Percentiles rank a stretch among this genome's conserved stretches.
phyloP scores from a whole-genome alignment of 2,113 vertebrate genomes.

The Recurvirostra avosetta region DNA sequence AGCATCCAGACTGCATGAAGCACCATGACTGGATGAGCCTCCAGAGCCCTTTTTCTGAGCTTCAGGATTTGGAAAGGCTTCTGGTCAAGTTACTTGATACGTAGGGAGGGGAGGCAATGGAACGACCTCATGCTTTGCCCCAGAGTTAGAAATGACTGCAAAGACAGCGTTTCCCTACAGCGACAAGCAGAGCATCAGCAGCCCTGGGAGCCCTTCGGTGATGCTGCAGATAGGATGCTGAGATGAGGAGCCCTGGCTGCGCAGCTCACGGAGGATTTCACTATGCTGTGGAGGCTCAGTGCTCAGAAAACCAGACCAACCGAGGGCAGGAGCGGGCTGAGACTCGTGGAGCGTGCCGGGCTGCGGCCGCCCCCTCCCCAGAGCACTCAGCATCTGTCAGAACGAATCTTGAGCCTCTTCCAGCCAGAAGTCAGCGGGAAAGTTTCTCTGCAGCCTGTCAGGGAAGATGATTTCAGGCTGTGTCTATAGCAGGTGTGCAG shows the following conservation, averaged over 20 bases:
- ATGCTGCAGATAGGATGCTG: background rate
- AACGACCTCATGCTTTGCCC: background rate
- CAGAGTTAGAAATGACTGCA: background rate
- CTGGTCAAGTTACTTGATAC: background rate
- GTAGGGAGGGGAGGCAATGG: background rate
- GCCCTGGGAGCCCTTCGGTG: background rate
- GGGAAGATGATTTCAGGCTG: background rate
- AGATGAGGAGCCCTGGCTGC: background rate
- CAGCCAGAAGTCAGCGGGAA: background rate
- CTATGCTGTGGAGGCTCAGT: background rate
- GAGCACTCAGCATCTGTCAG: background rate
- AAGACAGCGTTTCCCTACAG: background rate
- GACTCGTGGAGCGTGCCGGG: background rate
- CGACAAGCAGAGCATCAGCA: background rate
- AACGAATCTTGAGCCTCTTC: background rate
- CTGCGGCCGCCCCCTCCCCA: rapidly evolving
- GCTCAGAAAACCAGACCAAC: background rate
- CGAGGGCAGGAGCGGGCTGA: background rate
- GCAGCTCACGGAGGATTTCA: background rate
- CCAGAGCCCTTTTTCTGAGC: background rate
- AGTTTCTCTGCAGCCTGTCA: background rate
- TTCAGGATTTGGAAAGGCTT: background rate
- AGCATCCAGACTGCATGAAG: background rate
- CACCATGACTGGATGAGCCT: background rate
- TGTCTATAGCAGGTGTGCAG: background rate